Conservation (phyloP, 2,888 invertebrate genomes). For the Patella caerulea region DNA sequence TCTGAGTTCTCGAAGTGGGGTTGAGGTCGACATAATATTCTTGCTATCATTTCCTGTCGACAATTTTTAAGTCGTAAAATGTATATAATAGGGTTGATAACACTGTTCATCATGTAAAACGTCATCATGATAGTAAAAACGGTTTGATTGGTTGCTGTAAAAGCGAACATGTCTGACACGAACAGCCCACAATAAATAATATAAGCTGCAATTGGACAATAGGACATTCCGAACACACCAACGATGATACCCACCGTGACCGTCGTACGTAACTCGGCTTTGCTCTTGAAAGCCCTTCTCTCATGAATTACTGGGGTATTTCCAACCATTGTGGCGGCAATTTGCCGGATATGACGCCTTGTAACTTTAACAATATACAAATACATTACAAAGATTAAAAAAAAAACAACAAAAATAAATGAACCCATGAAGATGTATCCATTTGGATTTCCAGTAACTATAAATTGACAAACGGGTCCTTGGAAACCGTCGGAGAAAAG, state of each 20-base stretch:
- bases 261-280: background rate
- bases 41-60: background rate
- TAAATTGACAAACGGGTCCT: background rate
- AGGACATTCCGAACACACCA: background rate
- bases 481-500: background rate
- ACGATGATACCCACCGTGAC: background rate
- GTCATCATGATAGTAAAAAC: background rate
- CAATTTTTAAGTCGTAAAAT: background rate
- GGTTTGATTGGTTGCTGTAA: background rate
- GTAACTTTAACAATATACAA: background rate
- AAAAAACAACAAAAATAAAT: background rate
- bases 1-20: no score
- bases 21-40: background rate
- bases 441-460: background rate
- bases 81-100: background rate
- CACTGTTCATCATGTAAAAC: background rate
- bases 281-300: background rate
- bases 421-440: background rate
- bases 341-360: background rate
- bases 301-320: background rate
- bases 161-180: background rate
- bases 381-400: background rate
- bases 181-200: background rate
- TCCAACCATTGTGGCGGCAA: slow-evolving; percentile 3
- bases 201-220: background rate